These are phyloP conservation scores for Saccostrea cuccullata DNA, from an alignment of 1,140 invertebrate genomes.

Conservation along the genomic window DNA sequence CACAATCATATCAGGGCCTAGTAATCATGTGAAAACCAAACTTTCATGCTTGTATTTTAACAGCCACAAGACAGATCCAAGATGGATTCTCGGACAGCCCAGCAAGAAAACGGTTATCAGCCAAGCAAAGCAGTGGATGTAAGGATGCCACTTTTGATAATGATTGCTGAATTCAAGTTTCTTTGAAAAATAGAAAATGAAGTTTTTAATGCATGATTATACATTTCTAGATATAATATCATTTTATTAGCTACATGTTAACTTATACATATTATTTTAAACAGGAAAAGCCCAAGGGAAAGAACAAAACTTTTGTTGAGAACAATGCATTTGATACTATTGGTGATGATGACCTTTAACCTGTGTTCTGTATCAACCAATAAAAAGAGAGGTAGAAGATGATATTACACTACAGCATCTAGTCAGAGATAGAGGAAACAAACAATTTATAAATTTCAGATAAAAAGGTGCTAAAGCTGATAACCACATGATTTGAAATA, in stretches of 20 bases:
- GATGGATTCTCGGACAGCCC: neutral
- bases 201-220: neutral
- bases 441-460: neutral
- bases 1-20: no score
- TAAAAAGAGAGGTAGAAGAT: neutral
- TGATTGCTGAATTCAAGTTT: constrained; percentile 1
- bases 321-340: constrained; percentile 95
- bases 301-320: constrained; percentile 82
- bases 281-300: constrained; percentile 66
- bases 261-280: constrained; percentile 46
- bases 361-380: neutral
- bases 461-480: neutral
- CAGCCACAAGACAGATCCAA: constrained; percentile 17
- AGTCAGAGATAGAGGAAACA: neutral
- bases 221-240: neutral
- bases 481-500: neutral
- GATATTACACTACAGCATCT: neutral
- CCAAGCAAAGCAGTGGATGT: neutral
- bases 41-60: neutral
- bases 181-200: constrained; percentile 7
- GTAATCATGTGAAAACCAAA: no score
- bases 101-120: neutral
- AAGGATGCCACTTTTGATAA: neutral
- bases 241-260: no score
- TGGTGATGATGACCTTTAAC: constrained; percentile 91